phyloP scores from a whole-genome alignment of 2,888 invertebrate species.

The Blastobasis lacticolella region DNA sequence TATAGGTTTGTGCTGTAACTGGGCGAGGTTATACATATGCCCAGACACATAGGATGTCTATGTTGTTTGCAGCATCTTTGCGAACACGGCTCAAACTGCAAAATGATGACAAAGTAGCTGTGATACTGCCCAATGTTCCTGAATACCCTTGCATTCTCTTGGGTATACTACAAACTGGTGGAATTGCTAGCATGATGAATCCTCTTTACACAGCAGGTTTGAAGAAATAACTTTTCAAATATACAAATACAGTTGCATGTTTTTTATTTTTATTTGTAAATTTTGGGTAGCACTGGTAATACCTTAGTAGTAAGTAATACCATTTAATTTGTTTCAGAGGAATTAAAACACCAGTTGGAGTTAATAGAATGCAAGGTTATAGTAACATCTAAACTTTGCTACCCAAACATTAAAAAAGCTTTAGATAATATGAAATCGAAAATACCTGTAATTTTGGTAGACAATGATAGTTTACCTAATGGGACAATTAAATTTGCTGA shows the following conservation, averaged over 20 bases:
- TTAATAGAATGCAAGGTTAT: slow-evolving; percentile 77
- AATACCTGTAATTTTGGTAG: slow-evolving; percentile 69
- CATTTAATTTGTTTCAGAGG: slow-evolving; percentile 68
- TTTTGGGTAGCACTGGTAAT: too few species aligned
- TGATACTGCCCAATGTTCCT: slow-evolving; percentile 84
- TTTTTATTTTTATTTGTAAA: too few species aligned
- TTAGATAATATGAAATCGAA: slow-evolving; percentile 52
- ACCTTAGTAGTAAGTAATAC: too few species aligned
- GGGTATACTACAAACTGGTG: slow-evolving; percentile 80
- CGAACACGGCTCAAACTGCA: slow-evolving; percentile 77
- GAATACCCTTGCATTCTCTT: slow-evolving; percentile 80
- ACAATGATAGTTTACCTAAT: slow-evolving; percentile 60
- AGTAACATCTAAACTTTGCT: slow-evolving; percentile 74
- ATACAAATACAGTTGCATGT: too few species aligned
- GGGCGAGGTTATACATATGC: slow-evolving; percentile 82
- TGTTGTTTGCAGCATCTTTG: slow-evolving; percentile 78
- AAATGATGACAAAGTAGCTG: slow-evolving; percentile 78
- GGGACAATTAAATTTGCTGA: slow-evolving; percentile 78
- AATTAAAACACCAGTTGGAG: slow-evolving; percentile 78
- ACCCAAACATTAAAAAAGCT: slow-evolving; percentile 61
- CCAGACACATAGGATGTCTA: slow-evolving; percentile 75
- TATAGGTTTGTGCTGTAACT: slow-evolving; percentile 82
- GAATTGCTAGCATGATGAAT: slow-evolving; percentile 81
- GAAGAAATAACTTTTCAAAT: slow-evolving; percentile 11
- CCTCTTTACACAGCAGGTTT: slow-evolving; percentile 67